phyloP scores from a whole-genome alignment of 2,113 vertebrate species.

The Rhinolophus ferrumequinum region DNA sequence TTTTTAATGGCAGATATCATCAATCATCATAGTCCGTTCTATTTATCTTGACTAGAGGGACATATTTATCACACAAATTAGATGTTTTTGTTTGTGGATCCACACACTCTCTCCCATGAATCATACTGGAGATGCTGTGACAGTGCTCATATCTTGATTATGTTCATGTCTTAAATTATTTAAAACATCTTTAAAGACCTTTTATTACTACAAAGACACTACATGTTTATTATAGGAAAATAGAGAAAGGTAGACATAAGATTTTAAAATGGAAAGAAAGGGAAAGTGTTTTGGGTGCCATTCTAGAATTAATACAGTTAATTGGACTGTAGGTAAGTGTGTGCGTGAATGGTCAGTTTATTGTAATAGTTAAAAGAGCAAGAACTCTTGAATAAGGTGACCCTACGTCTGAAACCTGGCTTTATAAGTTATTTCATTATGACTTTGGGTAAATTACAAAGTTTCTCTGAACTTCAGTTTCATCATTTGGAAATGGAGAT shows the following conservation, averaged over 20 bases:
- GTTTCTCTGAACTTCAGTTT: slow-evolving; percentile 24
- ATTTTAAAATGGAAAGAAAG: neutral
- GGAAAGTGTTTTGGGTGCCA: neutral
- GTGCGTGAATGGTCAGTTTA: neutral
- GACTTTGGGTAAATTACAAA: slow-evolving; percentile 10
- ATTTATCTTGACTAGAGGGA: neutral
- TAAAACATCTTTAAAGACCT: neutral
- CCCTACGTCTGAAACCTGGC: slow-evolving; percentile 1
- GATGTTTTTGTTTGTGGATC: neutral
- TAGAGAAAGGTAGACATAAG: neutral
- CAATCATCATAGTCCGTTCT: neutral
- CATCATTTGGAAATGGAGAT: slow-evolving; percentile 14
- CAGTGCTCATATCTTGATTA: neutral
- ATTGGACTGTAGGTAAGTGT: neutral
- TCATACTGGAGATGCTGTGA: slow-evolving; percentile 13
- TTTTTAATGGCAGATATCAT: slow-evolving; percentile 35
- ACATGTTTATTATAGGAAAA: slow-evolving; percentile 7
- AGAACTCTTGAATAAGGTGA: neutral
- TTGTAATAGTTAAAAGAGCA: neutral
- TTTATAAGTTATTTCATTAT: slow-evolving; percentile 33
- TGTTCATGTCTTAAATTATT: slow-evolving; percentile 24
- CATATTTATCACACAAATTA: neutral
- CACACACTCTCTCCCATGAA: neutral
- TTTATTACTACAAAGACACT: neutral
- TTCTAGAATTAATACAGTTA: neutral